Evolutionary conservation across 2,888 invertebrate species (phyloP).

Genomic region (Leucophenga montana): DNA sequence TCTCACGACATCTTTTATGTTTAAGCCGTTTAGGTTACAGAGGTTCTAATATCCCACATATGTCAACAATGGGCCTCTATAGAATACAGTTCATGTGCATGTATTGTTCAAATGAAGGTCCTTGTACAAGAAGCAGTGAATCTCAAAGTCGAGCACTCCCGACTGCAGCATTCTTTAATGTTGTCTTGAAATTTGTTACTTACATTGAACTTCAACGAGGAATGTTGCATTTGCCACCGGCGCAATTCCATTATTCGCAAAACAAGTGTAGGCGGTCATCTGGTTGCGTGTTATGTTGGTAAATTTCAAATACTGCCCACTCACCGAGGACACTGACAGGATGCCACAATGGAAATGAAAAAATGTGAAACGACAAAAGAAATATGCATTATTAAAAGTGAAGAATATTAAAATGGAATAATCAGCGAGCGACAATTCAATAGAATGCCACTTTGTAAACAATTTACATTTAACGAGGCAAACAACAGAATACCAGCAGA

Average conservation of each 20-base stretch:
- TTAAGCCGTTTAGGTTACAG: no score
- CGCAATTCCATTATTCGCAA: conserved; percentile 88
- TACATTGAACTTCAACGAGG: conserved; percentile 91
- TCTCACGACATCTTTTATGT: no score
- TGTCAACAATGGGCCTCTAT: no score
- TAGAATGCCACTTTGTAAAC: conserved; percentile 24
- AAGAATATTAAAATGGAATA: conserved; percentile 20
- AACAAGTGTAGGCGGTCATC: conserved; percentile 84
- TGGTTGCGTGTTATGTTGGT: conserved; percentile 82
- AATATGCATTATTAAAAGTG: conserved; percentile 25
- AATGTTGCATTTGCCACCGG: conserved; percentile 87
- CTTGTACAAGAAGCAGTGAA: no score
- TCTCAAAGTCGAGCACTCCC: no score
- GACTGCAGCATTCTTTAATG: no score
- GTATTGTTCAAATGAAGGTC: no score
- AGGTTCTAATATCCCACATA: no score
- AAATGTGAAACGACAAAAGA: conserved; percentile 17
- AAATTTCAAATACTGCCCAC: conserved; percentile 85
- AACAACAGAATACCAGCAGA: not conserved
- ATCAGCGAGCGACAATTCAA: conserved; percentile 25
- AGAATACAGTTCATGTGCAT: no score
- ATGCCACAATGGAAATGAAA: not conserved
- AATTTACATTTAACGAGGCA: conserved; percentile 30
- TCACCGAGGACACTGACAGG: conserved; percentile 79
- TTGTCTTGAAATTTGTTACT: conserved; percentile 72